Evolutionary conservation across 2,888 invertebrate species (phyloP).

Genomic region (Temnothorax unifasciatus): DNA sequence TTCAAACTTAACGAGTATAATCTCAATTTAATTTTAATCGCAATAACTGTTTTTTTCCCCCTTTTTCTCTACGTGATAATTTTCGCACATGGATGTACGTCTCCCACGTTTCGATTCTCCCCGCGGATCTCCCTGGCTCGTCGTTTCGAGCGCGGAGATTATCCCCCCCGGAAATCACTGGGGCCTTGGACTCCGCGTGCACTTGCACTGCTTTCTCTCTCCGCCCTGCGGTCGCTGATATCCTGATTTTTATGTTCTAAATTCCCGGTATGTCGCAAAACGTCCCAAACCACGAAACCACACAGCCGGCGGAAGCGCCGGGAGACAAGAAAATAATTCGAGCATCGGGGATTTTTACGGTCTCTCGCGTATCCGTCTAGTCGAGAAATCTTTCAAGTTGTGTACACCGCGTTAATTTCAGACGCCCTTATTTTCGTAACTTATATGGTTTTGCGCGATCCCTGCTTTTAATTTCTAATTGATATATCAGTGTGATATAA

Average conservation of each 20-base stretch:
- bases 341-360: slow-evolving; percentile 40
- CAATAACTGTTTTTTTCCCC: background rate
- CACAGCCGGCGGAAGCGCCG: slow-evolving; percentile 22
- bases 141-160: slow-evolving; percentile 57
- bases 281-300: slow-evolving; percentile 37
- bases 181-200: slow-evolving; percentile 55
- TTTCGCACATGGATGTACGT: background rate
- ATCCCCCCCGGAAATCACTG: slow-evolving; percentile 61
- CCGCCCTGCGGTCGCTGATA: slow-evolving; percentile 32
- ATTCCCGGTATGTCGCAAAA: slow-evolving; percentile 37
- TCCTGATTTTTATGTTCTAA: slow-evolving; percentile 44
- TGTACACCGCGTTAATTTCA: slow-evolving; percentile 24
- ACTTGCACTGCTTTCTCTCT: slow-evolving; percentile 38
- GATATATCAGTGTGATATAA: background rate
- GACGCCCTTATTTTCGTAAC: slow-evolving; percentile 18
- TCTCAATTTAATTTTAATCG: slow-evolving; percentile 20
- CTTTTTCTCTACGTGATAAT: slow-evolving; percentile 5
- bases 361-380: slow-evolving; percentile 19
- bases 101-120: background rate
- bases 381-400: slow-evolving; percentile 28
- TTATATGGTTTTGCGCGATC: background rate
- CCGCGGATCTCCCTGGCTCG: slow-evolving; percentile 32
- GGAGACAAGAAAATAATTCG: slow-evolving; percentile 54
- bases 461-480: background rate
- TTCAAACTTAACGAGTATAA: background rate